Percentiles rank a stretch among this genome's conserved stretches.
These are phyloP conservation scores for Neoaliturus tenellus DNA, from an alignment of 2,888 invertebrate genomes.

Conservation along the genomic window DNA sequence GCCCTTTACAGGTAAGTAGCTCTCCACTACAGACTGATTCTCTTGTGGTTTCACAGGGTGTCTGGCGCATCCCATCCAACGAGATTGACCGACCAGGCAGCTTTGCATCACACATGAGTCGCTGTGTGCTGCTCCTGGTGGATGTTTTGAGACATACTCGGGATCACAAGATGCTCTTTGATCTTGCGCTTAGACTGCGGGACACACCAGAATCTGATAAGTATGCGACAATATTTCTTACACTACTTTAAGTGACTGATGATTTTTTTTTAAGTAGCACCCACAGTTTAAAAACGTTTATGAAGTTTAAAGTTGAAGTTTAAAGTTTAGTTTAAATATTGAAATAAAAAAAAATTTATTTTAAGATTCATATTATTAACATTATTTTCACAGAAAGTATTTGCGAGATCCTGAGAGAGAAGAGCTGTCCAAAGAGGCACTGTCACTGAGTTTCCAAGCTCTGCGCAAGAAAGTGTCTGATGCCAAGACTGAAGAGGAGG, in stretches of 20 bases:
- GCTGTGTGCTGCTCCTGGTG: conserved; percentile 87
- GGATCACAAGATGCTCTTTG: conserved; percentile 87
- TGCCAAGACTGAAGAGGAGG: conserved; percentile 49
- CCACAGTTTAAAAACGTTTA: too few species aligned
- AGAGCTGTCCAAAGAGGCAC: conserved; percentile 86
- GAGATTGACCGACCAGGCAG: conserved; percentile 96
- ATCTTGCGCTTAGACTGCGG: conserved; percentile 86
- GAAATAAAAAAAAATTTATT: too few species aligned
- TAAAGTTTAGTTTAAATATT: too few species aligned
- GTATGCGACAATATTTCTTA: conserved; percentile 73
- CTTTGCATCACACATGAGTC: conserved; percentile 93
- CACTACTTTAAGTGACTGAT: too few species aligned
- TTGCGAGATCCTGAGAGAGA: conserved; percentile 90
- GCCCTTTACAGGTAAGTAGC: too few species aligned
- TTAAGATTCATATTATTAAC: too few species aligned
- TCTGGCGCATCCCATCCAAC: conserved; percentile 93
- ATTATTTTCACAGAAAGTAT: conserved; percentile 79
- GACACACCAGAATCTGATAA: conserved; percentile 91
- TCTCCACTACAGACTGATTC: too few species aligned
- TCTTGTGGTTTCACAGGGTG: conserved; percentile 76
- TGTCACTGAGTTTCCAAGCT: conserved; percentile 83
- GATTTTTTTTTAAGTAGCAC: too few species aligned
- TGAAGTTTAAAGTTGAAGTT: too few species aligned
- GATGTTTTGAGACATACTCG: conserved; percentile 87
- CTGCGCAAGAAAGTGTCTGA: conserved; percentile 72